phyloP scores from a whole-genome alignment of 2,888 invertebrate species.

The Petrophora chlorosata region DNA sequence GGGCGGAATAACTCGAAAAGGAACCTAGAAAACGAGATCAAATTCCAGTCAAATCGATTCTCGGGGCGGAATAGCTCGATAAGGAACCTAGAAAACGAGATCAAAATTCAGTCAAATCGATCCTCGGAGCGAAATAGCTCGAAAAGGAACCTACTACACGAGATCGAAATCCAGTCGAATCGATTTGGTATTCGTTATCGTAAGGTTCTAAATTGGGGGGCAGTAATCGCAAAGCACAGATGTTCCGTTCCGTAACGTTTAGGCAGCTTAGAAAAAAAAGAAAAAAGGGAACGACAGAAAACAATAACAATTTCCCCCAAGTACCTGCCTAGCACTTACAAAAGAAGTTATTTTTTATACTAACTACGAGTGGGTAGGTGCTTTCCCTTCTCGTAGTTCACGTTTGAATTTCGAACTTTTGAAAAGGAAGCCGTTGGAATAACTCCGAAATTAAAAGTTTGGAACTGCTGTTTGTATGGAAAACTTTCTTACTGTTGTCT shows the following conservation, averaged over 20 bases:
- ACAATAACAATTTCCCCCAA: constrained; percentile 29
- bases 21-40: too few relatives aligned
- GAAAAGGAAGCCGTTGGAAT: constrained; percentile 31
- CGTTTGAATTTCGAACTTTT: constrained; percentile 12
- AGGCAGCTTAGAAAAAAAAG: constrained; percentile 14
- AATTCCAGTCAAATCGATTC: too few relatives aligned
- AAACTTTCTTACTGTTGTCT: constrained; percentile 35
- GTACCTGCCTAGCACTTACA: constrained; percentile 16
- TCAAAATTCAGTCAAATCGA: too few relatives aligned
- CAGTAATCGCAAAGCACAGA: too few relatives aligned
- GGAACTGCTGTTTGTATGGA: constrained; percentile 33
- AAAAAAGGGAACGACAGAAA: constrained; percentile 30
- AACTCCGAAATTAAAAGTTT: constrained; percentile 37
- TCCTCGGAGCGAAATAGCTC: too few relatives aligned
- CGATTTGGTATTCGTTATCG: too few relatives aligned
- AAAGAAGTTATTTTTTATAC: constrained; percentile 21
- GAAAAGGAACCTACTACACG: too few relatives aligned
- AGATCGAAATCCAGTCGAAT: too few relatives aligned
- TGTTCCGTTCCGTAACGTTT: constrained; percentile 2
- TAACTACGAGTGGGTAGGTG: not conserved
- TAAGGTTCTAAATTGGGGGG: too few relatives aligned
- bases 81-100: too few relatives aligned
- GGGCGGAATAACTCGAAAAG: too few relatives aligned
- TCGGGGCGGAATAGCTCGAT: too few relatives aligned
- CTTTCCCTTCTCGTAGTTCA: constrained; percentile 3